phyloP scores from a whole-genome alignment of 2,113 vertebrate genomes.

The Climacteris rufus region DNA sequence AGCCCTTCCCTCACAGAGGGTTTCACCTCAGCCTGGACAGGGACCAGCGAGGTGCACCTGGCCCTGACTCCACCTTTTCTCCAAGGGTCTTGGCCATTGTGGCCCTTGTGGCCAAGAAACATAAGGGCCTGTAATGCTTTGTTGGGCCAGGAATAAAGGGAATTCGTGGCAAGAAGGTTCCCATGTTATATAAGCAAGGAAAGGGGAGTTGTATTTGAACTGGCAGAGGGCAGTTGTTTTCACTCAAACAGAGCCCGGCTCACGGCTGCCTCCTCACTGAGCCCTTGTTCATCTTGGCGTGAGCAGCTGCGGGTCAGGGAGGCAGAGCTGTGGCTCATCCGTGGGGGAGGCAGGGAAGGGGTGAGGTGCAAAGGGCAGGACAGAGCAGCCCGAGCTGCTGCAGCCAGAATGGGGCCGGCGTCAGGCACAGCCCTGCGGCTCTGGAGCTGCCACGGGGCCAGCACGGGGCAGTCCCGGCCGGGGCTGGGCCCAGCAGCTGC shows the following conservation, averaged over 20 bases:
- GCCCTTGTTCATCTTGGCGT: conserved; percentile 61
- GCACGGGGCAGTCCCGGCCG: not conserved
- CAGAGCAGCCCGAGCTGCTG: not conserved
- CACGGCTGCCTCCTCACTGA: conserved; percentile 15
- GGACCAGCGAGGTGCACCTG: not conserved
- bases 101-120: conserved; percentile 23
- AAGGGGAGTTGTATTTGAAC: conserved; percentile 56
- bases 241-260: conserved; percentile 37
- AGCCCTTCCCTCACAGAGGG: not conserved
- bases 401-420: rapidly evolving
- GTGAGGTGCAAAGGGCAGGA: not conserved
- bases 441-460: too few species aligned
- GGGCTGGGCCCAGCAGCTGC: rapidly evolving
- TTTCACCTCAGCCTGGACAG: not conserved
- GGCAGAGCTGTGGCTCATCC: not conserved
- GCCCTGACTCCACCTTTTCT: not conserved
- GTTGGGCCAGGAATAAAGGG: conserved; percentile 6
- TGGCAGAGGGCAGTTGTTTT: conserved; percentile 59
- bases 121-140: not conserved
- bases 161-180: conserved; percentile 38
- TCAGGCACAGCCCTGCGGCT: not conserved
- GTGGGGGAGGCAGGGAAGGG: not conserved
- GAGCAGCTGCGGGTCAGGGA: not conserved
- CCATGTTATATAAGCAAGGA: conserved; percentile 33
- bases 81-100: not conserved